Conservation (phyloP, 2,888 invertebrate species). For the Muschampia staudingeri region DNA sequence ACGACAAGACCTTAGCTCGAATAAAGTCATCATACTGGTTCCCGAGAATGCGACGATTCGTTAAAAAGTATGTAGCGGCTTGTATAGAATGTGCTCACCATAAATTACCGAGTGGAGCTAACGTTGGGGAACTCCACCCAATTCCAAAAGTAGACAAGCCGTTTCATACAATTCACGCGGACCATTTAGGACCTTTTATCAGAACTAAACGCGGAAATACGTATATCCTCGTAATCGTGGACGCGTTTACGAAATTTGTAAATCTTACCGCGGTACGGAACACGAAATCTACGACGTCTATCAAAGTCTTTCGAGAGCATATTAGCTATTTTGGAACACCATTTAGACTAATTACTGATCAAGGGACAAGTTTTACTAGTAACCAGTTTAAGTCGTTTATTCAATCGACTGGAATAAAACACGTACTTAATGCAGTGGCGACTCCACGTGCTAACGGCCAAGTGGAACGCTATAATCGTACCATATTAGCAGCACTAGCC, state of each 20-base stretch:
- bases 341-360: conserved; percentile 63
- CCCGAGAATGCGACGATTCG: conserved; percentile 64
- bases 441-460: neutral
- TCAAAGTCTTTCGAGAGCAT: conserved; percentile 57
- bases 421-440: conserved; percentile 31
- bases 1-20: conserved; percentile 61
- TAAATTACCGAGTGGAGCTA: conserved; percentile 60
- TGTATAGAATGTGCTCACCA: conserved; percentile 66
- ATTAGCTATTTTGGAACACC: conserved; percentile 65
- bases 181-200: conserved; percentile 66
- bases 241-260: conserved; percentile 61
- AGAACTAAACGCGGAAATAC: conserved; percentile 58
- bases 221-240: conserved; percentile 61
- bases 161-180: conserved; percentile 68
- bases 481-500: conserved; percentile 32
- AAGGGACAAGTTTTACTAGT: conserved; percentile 61
- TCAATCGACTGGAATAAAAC: conserved; percentile 48
- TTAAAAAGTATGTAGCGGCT: conserved; percentile 63
- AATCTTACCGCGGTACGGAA: conserved; percentile 57
- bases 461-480: conserved; percentile 13
- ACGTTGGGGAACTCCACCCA: conserved; percentile 62
- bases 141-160: conserved; percentile 61
- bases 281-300: conserved; percentile 57
- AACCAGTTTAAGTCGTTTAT: conserved; percentile 43
- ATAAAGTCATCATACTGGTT: conserved; percentile 67